Evolutionary conservation across 2,888 invertebrate species (phyloP), one percentile per base, ranked within the genome.

Genomic region (Nephrocerus scutellatus): DNA sequence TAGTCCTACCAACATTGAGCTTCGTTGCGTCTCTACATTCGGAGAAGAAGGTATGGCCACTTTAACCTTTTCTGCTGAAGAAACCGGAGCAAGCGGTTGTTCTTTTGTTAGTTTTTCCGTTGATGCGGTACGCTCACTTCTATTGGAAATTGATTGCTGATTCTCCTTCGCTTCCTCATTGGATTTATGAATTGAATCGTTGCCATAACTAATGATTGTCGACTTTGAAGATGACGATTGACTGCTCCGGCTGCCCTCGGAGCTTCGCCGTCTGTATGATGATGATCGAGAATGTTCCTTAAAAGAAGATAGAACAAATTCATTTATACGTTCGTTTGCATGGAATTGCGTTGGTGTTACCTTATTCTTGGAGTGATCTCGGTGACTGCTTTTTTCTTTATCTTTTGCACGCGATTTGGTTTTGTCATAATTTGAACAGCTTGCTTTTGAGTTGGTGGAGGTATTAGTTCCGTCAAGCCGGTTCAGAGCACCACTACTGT

Each of bases 201-300:
- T 15, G n/a, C 15, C 34, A 24, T 46, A 6, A 26, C 45, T 44
- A 43, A 46, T 40, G 25, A 41, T 43, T 31, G 15, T 37, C 35
- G 47, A 38, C 38, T 51, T 48, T 28, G 46, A 25, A 30, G 41
- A 49, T 29, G 53, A 60, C 32, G 54, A 54, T 31, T 57, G 56
- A 40, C 62, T 60, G 40, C 57, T 51, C 14, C 62, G 55, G 39
- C 60, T 64, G 43, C 64, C 59, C 10, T 64, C 64, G 1, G 64
- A 64, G 41, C 63, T 62, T 19, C 60, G 57, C 4, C 60, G 57
- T 20, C 60, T 50, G 12, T 58, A 54, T 40, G 60, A 51, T 13
- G 54, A 51, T 29, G 58, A 54, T 36, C 56, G 52, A 39, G n/a
- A n/a, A n/a, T n/a, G n/a, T n/a, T n/a, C n/a, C n/a, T n/a, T n/a